Evolutionary conservation across 2,797 vertebrate genomes (phyloP), one percentile per base, ranked within the genome.

Genomic region (Agapornis canus): DNA sequence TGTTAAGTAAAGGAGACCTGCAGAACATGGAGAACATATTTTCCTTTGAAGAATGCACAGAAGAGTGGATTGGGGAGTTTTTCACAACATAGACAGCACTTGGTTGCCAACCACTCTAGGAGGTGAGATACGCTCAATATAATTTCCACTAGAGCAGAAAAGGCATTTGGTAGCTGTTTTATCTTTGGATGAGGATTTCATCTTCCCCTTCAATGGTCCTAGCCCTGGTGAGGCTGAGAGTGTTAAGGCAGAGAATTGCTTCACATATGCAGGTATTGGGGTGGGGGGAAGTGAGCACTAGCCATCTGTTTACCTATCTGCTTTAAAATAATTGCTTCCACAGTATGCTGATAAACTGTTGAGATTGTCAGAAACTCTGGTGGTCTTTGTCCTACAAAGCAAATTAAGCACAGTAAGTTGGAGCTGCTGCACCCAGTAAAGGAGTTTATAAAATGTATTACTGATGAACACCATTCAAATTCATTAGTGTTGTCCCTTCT

Each of bases 141-240:
- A 31, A 82, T 89, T 90, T 90, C 86, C 48, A 35, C 5, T 77
- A 89, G 80, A 31, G 63, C 70, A 92, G 51, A 81, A 92, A 82
- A 90, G 40, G 66, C 63, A 70, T 57, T 63, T 79, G 43, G 72
- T 77, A 95, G 64, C 72, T 86, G 47, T 83, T 42, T 87, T 45
- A 66, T 88, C 54, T 72, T 73, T 90, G 51, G 71, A 85, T 90
- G 68, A 95, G 64, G 72, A 68, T 89, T 89, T 89, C 73, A 66
- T 89, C 82, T 92, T 92, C n/a, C 37, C 63, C 66, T 80, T 81
- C 3, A 70, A 59, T 56, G 20, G 66, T 84, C 59, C 70, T 47
- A 48, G 66, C 17, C 10, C 42, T 35, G 48, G 51, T 2, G 6
- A 86, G 21, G 51, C 59, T 83, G 56, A 85, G 40, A 40, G 59